Base-by-base conservation (phyloP, 2,888 invertebrate genomes). In the Xestia rhomboidea region DNA sequence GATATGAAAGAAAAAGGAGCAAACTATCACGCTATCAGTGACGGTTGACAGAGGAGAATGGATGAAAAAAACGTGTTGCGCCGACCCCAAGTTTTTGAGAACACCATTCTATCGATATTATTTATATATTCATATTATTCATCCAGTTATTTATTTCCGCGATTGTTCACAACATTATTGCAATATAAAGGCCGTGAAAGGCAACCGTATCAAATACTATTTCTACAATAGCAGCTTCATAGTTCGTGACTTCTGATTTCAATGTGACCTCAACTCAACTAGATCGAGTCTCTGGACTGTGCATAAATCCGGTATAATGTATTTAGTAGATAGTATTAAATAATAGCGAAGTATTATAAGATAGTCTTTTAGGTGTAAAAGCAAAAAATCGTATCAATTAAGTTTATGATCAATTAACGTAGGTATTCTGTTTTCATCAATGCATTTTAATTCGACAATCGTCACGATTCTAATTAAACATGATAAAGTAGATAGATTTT, bases 191-290 rank as follows among this genome's bases (percentile, higher is more conserved):
- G 68, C 64, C 82, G 60, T 64, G 70, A 85, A 82, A 60, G 73
- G 60, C 49, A 76, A 82, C 77, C 64, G 82, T 82, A 76, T 68
- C 68, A 27, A 81, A 78, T 73, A 72, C 44, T 63, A 70, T 69
- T 73, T 79, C 67, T 76, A 79, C 68, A 77, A 79, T 54, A 68
- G 62, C 64, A 57, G 60, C 60, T 85, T 49, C 38, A 51, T 49
- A 77, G 75, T 73, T 81, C 78, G 82, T 87, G 87, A 87, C 80
- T 88, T 82, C 68, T 54, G 63, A 76, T 77, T 76, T 69, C 74
- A 87, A 79, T 76, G 77, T 85, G 84, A 87, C 84, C 88, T 84
- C 73, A 87, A 68, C 44, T 72, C 73, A 83, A 67, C 34, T 76
- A 74, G 77, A 79, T 76, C 76, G 73, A 79, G 69, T 79, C 74